These are phyloP conservation scores for Colostygia pectinataria DNA, from an alignment of 2,888 invertebrate genomes.

Conservation along the genomic window DNA sequence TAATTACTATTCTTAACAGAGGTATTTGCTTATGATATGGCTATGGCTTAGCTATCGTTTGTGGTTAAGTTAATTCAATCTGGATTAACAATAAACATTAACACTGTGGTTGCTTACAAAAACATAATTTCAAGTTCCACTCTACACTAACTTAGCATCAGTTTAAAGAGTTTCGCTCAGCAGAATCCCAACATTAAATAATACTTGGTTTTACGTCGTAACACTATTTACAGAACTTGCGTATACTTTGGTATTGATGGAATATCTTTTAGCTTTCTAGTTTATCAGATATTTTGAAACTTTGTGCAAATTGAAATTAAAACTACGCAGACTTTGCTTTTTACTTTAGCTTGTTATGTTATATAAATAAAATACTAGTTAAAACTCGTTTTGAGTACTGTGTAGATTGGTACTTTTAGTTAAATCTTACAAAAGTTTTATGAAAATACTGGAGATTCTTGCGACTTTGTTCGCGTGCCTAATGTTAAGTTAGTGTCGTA, in stretches of 20 bases:
- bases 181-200: conserved; percentile 58
- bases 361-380: background rate
- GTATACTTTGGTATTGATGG: conserved; percentile 36
- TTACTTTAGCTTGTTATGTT: conserved; percentile 14
- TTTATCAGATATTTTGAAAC: conserved; percentile 28
- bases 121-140: conserved; percentile 13
- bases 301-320: conserved; percentile 18
- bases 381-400: no score
- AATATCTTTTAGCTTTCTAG: conserved; percentile 33
- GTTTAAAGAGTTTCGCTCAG: conserved; percentile 52
- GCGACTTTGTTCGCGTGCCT: no score
- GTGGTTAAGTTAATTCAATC: no score
- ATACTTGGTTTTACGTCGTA: conserved; percentile 58
- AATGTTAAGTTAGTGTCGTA: no score
- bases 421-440: no score
- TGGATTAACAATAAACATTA: no score
- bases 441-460: no score
- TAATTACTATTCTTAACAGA: no score
- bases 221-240: conserved; percentile 54
- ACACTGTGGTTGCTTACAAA: no score
- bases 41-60: no score
- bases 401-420: background rate
- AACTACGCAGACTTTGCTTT: conserved; percentile 30
- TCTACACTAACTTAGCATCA: conserved; percentile 38
- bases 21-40: no score